Evolutionary conservation across 2,113 vertebrate genomes (phyloP).

Genomic region (Pachyramphus minor): DNA sequence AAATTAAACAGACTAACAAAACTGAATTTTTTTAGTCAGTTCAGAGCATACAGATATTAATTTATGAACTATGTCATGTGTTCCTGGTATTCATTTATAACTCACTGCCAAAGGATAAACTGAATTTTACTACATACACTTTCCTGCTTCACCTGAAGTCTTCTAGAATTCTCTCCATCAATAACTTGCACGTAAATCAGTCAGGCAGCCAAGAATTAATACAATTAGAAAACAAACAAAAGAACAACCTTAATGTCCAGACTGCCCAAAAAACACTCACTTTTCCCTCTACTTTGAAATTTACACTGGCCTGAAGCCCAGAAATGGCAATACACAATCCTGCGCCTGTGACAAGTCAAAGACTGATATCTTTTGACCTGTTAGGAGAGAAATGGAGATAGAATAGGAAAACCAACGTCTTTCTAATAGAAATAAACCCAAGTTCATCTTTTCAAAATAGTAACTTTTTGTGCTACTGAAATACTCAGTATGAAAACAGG

Average conservation of each 20-base stretch:
- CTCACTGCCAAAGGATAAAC: background rate
- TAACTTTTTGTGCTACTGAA: background rate
- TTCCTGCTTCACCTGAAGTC: background rate
- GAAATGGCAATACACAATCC: conserved; percentile 5
- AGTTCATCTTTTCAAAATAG: background rate
- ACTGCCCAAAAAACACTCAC: background rate
- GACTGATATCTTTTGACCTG: background rate
- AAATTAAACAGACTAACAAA: background rate
- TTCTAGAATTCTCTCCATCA: background rate
- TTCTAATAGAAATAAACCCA: background rate
- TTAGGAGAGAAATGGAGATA: background rate
- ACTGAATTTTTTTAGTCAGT: background rate
- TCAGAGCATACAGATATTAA: background rate
- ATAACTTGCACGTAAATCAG: background rate
- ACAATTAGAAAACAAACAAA: conserved; percentile 7
- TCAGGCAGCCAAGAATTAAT: background rate
- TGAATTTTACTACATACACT: background rate
- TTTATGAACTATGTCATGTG: background rate
- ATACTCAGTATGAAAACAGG: background rate
- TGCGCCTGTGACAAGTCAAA: background rate
- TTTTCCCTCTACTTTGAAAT: background rate
- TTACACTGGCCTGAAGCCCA: conserved; percentile 35
- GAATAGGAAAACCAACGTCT: background rate
- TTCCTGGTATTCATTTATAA: background rate
- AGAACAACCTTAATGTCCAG: background rate